Evolutionary conservation across 92 coral and sea anemone genomes (phyloP).

Genomic region (Porites rus): DNA sequence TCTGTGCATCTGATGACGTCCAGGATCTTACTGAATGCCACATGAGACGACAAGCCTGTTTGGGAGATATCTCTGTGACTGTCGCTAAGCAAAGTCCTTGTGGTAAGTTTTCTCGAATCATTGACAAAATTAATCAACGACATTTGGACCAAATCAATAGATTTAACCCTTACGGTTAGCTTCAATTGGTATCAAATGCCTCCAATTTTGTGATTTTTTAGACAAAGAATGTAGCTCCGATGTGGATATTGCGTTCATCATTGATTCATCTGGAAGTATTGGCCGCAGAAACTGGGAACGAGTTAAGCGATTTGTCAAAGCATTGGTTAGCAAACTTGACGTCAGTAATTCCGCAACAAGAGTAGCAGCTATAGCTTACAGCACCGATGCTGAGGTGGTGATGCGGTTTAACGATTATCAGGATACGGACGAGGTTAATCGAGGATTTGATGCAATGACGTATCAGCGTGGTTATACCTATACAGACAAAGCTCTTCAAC

Average conservation of each 20-base stretch:
- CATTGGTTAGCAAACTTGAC: slow-evolving; percentile 56
- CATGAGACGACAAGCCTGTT: slow-evolving; percentile 30
- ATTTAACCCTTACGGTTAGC: no score
- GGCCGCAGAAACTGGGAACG: slow-evolving; percentile 68
- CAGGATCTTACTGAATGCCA: slow-evolving; percentile 44
- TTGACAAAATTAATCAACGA: no score
- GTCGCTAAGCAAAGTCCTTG: slow-evolving; percentile 19
- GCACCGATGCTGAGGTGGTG: slow-evolving; percentile 56
- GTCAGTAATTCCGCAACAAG: slow-evolving; percentile 62
- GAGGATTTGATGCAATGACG: slow-evolving; percentile 40
- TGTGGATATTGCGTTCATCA: slow-evolving; percentile 72
- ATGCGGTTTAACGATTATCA: slow-evolving; percentile 57
- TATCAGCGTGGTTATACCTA: slow-evolving; percentile 70
- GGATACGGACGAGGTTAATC: slow-evolving; percentile 35
- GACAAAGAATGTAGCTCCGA: slow-evolving; percentile 42
- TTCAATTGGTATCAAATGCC: no score
- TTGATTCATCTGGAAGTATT: slow-evolving; percentile 77
- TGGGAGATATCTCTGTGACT: not conserved
- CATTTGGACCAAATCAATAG: no score
- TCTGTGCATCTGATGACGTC: slow-evolving; percentile 42
- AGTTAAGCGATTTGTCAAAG: slow-evolving; percentile 55
- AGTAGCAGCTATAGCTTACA: slow-evolving; percentile 71
- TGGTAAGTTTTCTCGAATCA: slow-evolving; percentile 26
- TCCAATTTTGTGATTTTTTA: not conserved
- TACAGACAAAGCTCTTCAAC: slow-evolving; percentile 70